Base-by-base conservation (phyloP, 2,888 invertebrate genomes). In the Heliconius cydno region DNA sequence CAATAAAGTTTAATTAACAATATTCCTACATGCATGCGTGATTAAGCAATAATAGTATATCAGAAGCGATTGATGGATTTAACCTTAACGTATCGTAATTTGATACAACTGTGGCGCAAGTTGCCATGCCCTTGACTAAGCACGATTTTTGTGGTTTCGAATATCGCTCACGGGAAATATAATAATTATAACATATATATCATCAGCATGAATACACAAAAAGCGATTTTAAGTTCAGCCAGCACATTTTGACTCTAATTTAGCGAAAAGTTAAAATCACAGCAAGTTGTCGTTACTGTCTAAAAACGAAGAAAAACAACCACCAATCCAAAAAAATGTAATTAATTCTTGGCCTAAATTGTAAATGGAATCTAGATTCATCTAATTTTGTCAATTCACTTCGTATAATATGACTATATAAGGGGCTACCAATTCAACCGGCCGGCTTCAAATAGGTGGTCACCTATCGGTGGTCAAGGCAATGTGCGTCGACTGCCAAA, bases 21-120 rank as follows among this genome's bases (percentile, higher is more conserved):
- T 57, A 52, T 30, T 72, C 12, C 30, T 6, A 30, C 5, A 30
- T 30, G 57, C 2, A 22, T 57, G 52, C 22, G 22, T 57, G 72
- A 72, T 30, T 52, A 57, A 72, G 72, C 72, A 30, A 30, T 57
- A 46, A 22, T 57, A 72, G 28, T 19, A 30, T 72, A 72, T 72
- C 30, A 22, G 52, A 52, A 52, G 0, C 22, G 52, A 52, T 52
- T 52, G 52, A 57, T 72, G 12, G 6, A 57, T 72, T 72, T 57
- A 72, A 52, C 52, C 57, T 57, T 34, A 57, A 10, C 3, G n/a
- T 28, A 52, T 57, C 57, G 30, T 41, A 72, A 57, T 12, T 67
- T 38, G 10, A 67, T 38, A 38, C 22, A 38, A n/a, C 12, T 38
- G 68, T 68, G 68, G 12, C 12, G 68, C 68, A 68, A 67, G 67